phyloP scores from a whole-genome alignment of 2,113 vertebrate species.

The Mesembrinibis cayennensis region DNA sequence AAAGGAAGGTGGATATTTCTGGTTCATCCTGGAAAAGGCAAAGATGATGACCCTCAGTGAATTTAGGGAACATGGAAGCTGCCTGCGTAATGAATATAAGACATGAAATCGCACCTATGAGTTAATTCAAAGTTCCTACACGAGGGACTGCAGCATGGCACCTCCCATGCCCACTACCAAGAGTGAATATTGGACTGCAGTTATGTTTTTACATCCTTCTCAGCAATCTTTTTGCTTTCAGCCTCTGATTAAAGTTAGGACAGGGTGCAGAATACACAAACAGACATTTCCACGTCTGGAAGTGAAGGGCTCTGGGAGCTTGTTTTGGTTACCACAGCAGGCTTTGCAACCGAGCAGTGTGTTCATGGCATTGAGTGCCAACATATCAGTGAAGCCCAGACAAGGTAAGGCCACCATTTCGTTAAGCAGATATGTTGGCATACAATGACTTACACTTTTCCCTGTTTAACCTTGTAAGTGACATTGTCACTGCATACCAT shows the following conservation, averaged over 20 bases:
- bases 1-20: not conserved
- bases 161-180: not conserved
- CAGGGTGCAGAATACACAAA: not conserved
- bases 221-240: not conserved
- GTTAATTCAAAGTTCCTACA: not conserved
- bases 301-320: not conserved
- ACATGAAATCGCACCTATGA: not conserved
- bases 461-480: not conserved
- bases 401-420: not conserved
- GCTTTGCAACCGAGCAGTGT: not conserved
- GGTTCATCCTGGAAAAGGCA: not conserved
- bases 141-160: not conserved
- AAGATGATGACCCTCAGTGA: not conserved
- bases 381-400: not conserved
- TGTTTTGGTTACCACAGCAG: not conserved
- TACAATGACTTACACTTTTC: not conserved
- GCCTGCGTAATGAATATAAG: not conserved
- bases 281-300: not conserved
- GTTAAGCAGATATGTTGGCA: not conserved
- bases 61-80: not conserved
- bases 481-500: not conserved
- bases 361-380: not conserved
- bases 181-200: not conserved
- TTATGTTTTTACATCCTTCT: not conserved
- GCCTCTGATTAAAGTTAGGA: not conserved